Conservation (phyloP, 2,888 invertebrate genomes). For the Rhamphomyia laevipes region DNA sequence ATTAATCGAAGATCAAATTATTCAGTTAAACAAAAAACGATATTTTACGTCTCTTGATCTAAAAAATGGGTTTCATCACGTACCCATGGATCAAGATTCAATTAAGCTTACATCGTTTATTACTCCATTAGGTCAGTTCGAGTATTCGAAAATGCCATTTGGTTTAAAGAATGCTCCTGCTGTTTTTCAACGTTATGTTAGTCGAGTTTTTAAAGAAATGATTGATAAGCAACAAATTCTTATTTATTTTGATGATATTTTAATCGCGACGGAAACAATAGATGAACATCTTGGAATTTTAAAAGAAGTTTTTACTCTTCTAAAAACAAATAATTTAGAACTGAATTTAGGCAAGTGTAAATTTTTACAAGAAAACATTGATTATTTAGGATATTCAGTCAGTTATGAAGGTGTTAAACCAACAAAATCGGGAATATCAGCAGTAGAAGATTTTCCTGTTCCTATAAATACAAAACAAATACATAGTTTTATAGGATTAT, state of each 20-base stretch:
- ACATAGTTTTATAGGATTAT: conserved; percentile 10
- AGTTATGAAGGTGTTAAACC: conserved; percentile 6
- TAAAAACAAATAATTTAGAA: background rate
- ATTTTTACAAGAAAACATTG: background rate
- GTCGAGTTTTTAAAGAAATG: conserved; percentile 1
- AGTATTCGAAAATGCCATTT: too few species aligned
- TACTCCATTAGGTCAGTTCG: too few species aligned
- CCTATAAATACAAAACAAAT: conserved; percentile 17
- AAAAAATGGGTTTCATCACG: conserved; percentile 17
- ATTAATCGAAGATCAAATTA: conserved; percentile 8
- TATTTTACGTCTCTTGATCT: conserved; percentile 15
- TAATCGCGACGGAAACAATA: conserved; percentile 9
- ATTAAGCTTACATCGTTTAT: too few species aligned
- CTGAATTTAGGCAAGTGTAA: background rate
- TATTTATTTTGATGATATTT: conserved; percentile 18
- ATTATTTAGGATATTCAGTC: conserved; percentile 2
- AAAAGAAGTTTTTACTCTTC: conserved; percentile 7
- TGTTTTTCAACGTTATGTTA: conserved; percentile 11
- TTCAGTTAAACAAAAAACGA: conserved; percentile 12
- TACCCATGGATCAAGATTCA: conserved; percentile 13
- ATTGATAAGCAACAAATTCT: conserved; percentile 13
- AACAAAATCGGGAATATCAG: conserved; percentile 5
- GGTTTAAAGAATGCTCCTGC: too few species aligned
- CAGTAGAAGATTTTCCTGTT: conserved; percentile 7
- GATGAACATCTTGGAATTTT: conserved; percentile 11